Base-by-base conservation (phyloP, 2,113 vertebrate genomes). In the Tragulus kanchil region DNA sequence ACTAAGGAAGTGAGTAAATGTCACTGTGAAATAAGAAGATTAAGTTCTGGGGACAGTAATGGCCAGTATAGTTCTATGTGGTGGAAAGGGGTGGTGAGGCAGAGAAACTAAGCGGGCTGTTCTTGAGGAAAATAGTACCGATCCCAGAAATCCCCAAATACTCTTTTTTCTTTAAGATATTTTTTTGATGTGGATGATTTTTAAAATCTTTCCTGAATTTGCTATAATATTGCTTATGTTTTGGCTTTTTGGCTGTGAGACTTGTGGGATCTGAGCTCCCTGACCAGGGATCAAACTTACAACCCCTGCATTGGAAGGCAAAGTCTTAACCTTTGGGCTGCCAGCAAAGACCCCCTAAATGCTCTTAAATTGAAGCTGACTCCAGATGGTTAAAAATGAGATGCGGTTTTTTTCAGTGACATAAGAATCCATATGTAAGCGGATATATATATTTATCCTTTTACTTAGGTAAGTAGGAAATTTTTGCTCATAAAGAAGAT, bases 1-100 rank as follows among this genome's bases (percentile, higher is more conserved):
- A 73, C 78, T 89, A 77, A 96, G 96, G 94, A 98, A 96, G 59
- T 96, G 93, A 97, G 87, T 98, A 93, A 96, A 23, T 88, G 52
- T 59, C 69, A 88, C 94, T 42, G 36, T 71, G 81, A 96, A 97
- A 92, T 45, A 25, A 71, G 87, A 77, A 75, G 59, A 65, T 85
- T 87, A 81, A 62, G 71, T 86, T 94, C 67, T 59, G 75, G 54
- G 56, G 42, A 19, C 6, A 61, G 75, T 36, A 42, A 48, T 61
- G 26, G 6, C 7, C 52, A 64, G 31, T 69, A 31, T 28, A 17
- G 6, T 94, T 85, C n/a, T 83, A 75, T 83, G 50, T 56, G 50
- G 19, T 28, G 62, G 48, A 75, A 90, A 8, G 48, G 4, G 56
- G 31, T 69, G 54, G 45, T 25, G 56, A 71, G 26, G 11, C 45